phyloP scores from a whole-genome alignment of 2,888 invertebrate species.

The Amphipoea lucens region DNA sequence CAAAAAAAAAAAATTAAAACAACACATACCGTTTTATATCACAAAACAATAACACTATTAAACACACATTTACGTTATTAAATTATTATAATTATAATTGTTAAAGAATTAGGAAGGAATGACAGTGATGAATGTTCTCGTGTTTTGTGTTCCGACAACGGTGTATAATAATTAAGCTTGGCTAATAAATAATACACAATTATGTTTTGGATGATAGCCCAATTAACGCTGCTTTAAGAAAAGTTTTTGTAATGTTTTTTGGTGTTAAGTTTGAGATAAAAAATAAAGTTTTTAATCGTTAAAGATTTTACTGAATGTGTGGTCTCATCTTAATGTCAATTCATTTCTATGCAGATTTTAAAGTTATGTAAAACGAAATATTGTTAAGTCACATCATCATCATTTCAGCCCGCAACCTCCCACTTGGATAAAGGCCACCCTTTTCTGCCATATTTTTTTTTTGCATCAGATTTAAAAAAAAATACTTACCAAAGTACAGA shows the following conservation, averaged over 20 bases:
- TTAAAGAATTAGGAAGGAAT: conserved; percentile 66
- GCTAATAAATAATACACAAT: conserved; percentile 65
- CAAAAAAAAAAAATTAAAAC: conserved; percentile 35
- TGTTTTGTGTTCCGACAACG: conserved; percentile 63
- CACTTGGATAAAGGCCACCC: no score
- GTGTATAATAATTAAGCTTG: conserved; percentile 58
- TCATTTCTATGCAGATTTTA: conserved; percentile 35
- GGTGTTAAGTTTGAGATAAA: conserved; percentile 18
- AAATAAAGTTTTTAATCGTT: conserved; percentile 13
- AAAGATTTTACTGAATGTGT: conserved; percentile 16
- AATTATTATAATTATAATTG: conserved; percentile 56
- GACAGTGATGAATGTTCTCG: conserved; percentile 58
- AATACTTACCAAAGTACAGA: background rate
- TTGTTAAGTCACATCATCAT: background rate
- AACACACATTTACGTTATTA: conserved; percentile 53
- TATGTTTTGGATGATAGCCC: conserved; percentile 64
- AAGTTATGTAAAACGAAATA: background rate
- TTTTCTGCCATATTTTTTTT: no score
- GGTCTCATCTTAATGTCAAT: conserved; percentile 19
- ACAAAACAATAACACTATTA: conserved; percentile 38
- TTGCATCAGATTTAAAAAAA: background rate
- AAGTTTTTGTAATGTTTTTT: conserved; percentile 42
- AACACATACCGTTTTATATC: conserved; percentile 28
- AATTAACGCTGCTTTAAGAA: conserved; percentile 61
- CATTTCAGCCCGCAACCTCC: no score